A percentile compares a stretch with the other conserved stretches of the same genome.
phyloP scores from a whole-genome alignment of 1,140 invertebrate genomes.

The Macrostomum lignano region DNA sequence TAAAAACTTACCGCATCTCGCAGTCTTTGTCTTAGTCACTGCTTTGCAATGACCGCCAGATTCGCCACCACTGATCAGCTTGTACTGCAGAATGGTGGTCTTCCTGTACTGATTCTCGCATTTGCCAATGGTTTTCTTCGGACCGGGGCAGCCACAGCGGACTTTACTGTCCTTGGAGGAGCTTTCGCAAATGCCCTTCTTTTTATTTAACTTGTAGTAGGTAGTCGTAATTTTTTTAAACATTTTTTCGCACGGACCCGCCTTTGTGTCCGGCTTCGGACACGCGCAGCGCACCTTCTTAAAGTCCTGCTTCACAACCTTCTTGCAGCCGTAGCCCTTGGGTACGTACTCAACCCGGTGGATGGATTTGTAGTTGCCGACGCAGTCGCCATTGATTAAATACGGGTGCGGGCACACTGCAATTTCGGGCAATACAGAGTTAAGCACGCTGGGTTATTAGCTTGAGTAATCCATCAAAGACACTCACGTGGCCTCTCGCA shows the following conservation, averaged over 20 bases:
- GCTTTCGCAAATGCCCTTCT: background rate
- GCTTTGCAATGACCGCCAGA: no score
- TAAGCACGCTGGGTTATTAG: no score
- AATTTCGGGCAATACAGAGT: no score
- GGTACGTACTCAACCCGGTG: slow-evolving; percentile 1
- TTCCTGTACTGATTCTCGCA: no score
- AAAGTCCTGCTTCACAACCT: background rate
- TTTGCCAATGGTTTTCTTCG: no score
- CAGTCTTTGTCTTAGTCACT: no score
- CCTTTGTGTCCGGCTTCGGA: background rate
- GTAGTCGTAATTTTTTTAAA: background rate
- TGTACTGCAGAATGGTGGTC: no score
- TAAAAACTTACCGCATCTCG: no score
- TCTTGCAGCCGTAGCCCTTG: slow-evolving; percentile 1
- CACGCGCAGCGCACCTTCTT: slow-evolving; percentile 2
- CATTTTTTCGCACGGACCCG: background rate
- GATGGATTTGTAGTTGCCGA: background rate
- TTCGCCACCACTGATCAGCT: no score
- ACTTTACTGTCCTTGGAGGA: background rate
- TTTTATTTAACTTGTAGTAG: background rate
- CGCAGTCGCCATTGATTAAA: background rate
- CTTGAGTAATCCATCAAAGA: no score
- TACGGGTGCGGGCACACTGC: background rate
- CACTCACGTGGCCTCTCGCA: background rate
- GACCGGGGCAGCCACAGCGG: no score